Percentiles rank a stretch among this genome's conserved stretches.
phyloP scores from a whole-genome alignment of 2,113 vertebrate species.

The Ochotona princeps region DNA sequence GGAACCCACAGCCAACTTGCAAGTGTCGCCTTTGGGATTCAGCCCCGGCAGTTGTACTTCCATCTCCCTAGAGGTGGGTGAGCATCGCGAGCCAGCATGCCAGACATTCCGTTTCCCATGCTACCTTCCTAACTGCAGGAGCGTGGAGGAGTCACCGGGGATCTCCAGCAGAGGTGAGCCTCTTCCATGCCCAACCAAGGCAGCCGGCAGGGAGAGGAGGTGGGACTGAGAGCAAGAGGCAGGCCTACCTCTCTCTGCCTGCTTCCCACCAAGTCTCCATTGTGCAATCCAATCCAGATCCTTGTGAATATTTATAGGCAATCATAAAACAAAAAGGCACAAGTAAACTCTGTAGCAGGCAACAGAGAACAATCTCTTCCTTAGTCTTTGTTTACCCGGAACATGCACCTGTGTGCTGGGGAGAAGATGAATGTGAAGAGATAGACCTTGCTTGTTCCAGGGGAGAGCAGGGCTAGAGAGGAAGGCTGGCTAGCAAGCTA shows the following conservation, averaged over 20 bases:
- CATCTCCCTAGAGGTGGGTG: background rate
- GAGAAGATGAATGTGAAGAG: background rate
- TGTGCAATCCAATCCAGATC: background rate
- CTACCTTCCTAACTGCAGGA: background rate
- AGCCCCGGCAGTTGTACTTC: background rate
- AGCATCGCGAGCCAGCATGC: background rate
- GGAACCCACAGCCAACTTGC: background rate
- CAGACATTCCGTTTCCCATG: background rate
- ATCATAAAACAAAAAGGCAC: conserved; percentile 2
- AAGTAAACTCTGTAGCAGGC: background rate
- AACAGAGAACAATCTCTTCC: background rate
- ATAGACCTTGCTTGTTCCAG: background rate
- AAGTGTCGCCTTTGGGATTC: background rate
- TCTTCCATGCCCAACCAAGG: background rate
- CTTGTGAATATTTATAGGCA: background rate
- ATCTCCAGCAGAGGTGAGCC: background rate
- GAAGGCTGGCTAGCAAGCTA: background rate
- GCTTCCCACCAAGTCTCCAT: background rate
- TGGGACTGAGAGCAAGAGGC: background rate
- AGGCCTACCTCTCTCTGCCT: background rate
- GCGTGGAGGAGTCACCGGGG: background rate
- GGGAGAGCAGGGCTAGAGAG: background rate
- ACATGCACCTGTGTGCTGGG: background rate
- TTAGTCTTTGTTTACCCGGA: background rate
- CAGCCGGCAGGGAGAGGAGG: background rate